phyloP scores from a whole-genome alignment of 2,888 invertebrate species.

The Tinea semifulvella region DNA sequence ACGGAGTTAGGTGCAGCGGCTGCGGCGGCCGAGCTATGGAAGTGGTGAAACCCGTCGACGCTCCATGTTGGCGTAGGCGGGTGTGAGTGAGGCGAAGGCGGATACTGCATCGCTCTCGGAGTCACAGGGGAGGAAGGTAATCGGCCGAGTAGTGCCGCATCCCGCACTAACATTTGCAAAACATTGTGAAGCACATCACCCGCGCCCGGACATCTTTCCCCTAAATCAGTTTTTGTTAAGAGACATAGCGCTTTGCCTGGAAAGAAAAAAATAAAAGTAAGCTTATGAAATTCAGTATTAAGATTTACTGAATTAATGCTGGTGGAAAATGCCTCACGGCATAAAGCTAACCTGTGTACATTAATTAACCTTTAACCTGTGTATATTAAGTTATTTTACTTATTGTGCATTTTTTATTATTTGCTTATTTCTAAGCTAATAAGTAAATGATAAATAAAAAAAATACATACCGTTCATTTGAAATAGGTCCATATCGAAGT shows the following conservation, averaged over 20 bases:
- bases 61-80: constrained; percentile 84
- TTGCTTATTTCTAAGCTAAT: constrained; percentile 16
- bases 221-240: constrained; percentile 87
- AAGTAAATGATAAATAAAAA: constrained; percentile 8
- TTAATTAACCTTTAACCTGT: too few species aligned
- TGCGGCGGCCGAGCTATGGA: constrained; percentile 72
- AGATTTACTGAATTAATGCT: too few species aligned
- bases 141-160: constrained; percentile 80
- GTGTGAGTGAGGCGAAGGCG: constrained; percentile 82
- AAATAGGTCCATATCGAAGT: constrained; percentile 92
- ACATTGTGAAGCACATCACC: constrained; percentile 96
- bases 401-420: too few species aligned
- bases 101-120: constrained; percentile 74
- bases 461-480: constrained; percentile 87
- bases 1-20: constrained; percentile 84
- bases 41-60: constrained; percentile 63
- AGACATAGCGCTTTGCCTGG: constrained; percentile 91
- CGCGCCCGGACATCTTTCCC: constrained; percentile 90
- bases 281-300: neutral
- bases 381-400: too few species aligned
- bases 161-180: constrained; percentile 84
- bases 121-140: constrained; percentile 85
- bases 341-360: too few species aligned
- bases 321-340: too few species aligned
- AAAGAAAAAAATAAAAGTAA: constrained; percentile 21